Percentiles rank a stretch among this genome's conserved stretches.
These are phyloP conservation scores for Pilophorus perplexus DNA, from an alignment of 2,888 invertebrate genomes.

Conservation along the genomic window DNA sequence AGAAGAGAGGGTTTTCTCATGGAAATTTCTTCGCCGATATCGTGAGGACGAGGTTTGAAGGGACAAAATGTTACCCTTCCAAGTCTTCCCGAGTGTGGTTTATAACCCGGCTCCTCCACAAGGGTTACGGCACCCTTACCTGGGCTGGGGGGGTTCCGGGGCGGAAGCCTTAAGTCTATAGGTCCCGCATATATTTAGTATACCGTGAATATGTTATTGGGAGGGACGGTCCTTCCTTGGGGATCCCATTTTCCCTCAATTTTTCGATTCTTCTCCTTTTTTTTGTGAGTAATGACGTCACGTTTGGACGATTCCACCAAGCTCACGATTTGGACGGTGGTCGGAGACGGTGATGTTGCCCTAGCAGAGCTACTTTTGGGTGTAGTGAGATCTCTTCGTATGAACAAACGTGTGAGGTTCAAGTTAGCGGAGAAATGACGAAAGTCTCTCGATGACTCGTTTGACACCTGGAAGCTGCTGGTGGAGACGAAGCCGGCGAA, in stretches of 20 bases:
- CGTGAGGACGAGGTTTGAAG: conserved; percentile 6
- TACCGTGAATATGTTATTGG: conserved; percentile 15
- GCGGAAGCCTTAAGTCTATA: conserved; percentile 22
- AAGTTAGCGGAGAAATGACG: too few species aligned
- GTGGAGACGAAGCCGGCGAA: too few species aligned
- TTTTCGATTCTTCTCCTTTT: too few species aligned
- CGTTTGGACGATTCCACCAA: too few species aligned
- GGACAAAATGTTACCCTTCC: conserved; percentile 27
- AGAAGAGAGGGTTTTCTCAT: conserved; percentile 33
- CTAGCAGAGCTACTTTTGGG: too few species aligned
- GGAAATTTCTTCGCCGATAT: conserved; percentile 24
- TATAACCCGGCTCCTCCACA: conserved; percentile 18
- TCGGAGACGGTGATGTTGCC: too few species aligned
- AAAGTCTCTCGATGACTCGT: too few species aligned
- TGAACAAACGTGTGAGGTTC: too few species aligned
- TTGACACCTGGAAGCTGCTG: too few species aligned
- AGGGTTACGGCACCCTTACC: conserved; percentile 4
- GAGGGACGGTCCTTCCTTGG: not conserved
- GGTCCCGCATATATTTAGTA: conserved; percentile 31
- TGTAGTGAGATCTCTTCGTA: too few species aligned
- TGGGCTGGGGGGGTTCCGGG: not conserved
- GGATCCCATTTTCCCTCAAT: not conserved
- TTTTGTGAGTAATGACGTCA: too few species aligned
- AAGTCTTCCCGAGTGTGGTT: conserved; percentile 23
- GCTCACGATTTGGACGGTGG: too few species aligned